These are phyloP conservation scores for Gopherus evgoodei DNA, from an alignment of 2,113 vertebrate genomes.

Conservation along the genomic window DNA sequence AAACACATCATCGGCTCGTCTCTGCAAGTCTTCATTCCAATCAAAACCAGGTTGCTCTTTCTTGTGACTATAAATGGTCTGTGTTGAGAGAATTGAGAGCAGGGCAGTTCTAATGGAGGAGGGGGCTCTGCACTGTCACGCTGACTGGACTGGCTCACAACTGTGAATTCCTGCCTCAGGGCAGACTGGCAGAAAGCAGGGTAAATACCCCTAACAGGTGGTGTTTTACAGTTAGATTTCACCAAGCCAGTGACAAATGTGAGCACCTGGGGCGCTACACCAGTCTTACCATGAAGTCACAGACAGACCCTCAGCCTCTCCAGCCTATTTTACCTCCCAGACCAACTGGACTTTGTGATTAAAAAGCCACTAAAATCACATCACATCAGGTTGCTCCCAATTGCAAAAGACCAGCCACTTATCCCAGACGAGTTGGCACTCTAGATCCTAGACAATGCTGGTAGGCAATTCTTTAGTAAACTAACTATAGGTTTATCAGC, in stretches of 20 bases:
- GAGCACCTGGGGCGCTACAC: not conserved
- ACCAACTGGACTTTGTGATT: not conserved
- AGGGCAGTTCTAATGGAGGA: not conserved
- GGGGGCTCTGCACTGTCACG: not conserved
- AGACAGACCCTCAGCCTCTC: not conserved
- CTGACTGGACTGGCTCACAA: not conserved
- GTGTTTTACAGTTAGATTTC: not conserved
- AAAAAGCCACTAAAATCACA: not conserved
- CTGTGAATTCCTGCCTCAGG: not conserved
- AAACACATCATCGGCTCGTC: conserved; percentile 36
- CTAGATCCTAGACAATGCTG: not conserved
- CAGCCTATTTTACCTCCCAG: not conserved
- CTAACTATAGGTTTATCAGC: not conserved
- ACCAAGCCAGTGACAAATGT: not conserved
- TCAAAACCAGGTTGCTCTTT: not conserved
- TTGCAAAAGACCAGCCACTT: not conserved
- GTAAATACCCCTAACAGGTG: too few species aligned
- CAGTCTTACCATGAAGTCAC: not conserved
- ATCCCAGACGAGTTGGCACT: not conserved
- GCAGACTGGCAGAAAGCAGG: not conserved
- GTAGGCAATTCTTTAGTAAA: not conserved
- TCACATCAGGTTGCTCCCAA: not conserved
- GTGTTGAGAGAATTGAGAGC: not conserved
- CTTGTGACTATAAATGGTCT: conserved; percentile 42
- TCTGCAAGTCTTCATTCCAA: conserved; percentile 30